A percentile compares a stretch with the other conserved stretches of the same genome.
Conservation (phyloP, 2,888 invertebrate genomes). For the Lycophotia porphyrea region DNA sequence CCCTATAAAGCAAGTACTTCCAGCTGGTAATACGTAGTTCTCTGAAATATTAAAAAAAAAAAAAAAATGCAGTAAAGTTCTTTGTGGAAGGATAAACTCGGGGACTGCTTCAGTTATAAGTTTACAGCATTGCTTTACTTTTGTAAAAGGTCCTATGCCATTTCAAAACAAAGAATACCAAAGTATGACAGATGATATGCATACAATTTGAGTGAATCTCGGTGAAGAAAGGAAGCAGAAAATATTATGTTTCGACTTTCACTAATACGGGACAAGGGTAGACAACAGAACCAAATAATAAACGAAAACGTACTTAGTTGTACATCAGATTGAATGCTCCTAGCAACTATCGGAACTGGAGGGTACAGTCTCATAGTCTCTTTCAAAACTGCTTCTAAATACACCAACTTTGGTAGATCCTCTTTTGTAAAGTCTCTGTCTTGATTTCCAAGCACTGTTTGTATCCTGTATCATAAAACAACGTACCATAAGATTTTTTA, state of each 20-base stretch:
- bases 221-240: background rate
- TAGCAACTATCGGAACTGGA: conserved; percentile 27
- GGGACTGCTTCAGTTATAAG: background rate
- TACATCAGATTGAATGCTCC: conserved; percentile 38
- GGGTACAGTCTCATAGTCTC: conserved; percentile 59
- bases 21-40: conserved; percentile 65
- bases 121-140: background rate
- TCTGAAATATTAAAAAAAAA: conserved; percentile 22
- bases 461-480: conserved; percentile 12
- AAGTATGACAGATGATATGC: background rate
- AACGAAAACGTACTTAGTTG: conserved; percentile 42
- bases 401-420: conserved; percentile 40
- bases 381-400: conserved; percentile 48
- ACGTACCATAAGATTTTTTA: too few relatives aligned
- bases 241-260: background rate
- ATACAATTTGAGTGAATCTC: background rate
- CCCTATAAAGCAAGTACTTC: conserved; percentile 71
- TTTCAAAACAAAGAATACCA: background rate
- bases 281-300: background rate
- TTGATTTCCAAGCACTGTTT: conserved; percentile 36
- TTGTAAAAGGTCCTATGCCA: background rate
- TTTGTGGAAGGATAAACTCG: background rate
- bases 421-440: conserved; percentile 39
- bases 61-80: background rate
- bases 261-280: background rate